Conservation (phyloP, 2,113 vertebrate genomes). For the Zosterops lateralis region DNA sequence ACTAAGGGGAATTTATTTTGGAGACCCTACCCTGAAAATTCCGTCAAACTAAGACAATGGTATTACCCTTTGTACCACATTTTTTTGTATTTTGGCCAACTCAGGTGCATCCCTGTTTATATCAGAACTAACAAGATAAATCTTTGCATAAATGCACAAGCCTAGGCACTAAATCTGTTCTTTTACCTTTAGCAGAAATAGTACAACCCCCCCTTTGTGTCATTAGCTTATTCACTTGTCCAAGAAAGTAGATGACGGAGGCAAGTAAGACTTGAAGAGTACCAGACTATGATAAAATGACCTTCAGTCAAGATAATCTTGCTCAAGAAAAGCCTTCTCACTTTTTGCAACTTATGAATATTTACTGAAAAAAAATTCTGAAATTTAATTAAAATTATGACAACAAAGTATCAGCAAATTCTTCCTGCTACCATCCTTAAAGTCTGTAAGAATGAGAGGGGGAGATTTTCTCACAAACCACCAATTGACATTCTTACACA, state of each 20-base stretch:
- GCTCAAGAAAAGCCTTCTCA: neutral
- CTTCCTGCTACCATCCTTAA: neutral
- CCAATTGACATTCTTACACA: neutral
- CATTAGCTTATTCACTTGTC: neutral
- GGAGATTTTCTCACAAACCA: neutral
- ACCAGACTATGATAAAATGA: neutral
- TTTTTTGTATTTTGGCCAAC: neutral
- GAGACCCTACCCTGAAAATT: fast-evolving
- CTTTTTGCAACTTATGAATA: neutral
- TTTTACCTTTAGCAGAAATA: neutral
- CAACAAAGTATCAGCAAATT: neutral
- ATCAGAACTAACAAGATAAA: neutral
- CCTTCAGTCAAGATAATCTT: neutral
- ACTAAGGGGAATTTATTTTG: neutral
- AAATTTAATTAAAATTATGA: neutral
- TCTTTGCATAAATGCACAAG: neutral
- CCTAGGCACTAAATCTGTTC: neutral
- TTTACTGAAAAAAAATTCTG: neutral
- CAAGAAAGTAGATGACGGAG: neutral
- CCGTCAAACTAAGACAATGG: neutral
- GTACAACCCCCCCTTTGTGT: neutral
- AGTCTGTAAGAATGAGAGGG: neutral
- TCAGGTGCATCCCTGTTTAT: neutral
- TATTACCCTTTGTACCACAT: neutral
- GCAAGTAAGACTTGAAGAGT: neutral